Base-by-base conservation (phyloP, 2,888 invertebrate species). In the Leptinotarsa haldemani region DNA sequence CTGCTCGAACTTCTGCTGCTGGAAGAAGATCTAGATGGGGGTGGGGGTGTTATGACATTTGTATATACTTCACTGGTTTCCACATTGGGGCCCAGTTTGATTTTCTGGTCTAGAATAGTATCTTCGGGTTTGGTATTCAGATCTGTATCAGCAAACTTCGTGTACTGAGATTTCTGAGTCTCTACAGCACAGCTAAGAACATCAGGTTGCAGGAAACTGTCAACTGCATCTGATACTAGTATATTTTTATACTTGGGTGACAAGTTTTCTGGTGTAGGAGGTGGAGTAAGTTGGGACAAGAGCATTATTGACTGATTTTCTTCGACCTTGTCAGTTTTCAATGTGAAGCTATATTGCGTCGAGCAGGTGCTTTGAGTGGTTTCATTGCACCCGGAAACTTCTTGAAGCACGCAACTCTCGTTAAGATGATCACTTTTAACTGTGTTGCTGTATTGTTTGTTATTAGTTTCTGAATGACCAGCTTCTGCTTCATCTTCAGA, bases 1-100 rank as follows among this genome's bases (percentile, higher is more conserved):
- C 88, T 90, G 76, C 88, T 88, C 47, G 93, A 93, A 56, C 82
- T 82, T 69, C 81, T 80, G 69, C 91, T 90, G 65, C 86, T 83
- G 20, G 81, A 82, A 22, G 83, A 80, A 15, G 84, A 82, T 53
- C 81, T 80, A 30, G 82, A 78, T 15, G 76, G 76, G 12, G 82
- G 80, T 12, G 75, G 71, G 5, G 83, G 82, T 52, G 79, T 82
- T 5, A 83, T 63, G 13, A 80, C 80, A 67, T 80, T 82, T 9
- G 77, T 74, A 56, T 77, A 79, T 20, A 74, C 64, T n/a, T 48
- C 67, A 50, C 70, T 50, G 65, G 47, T 47, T 58, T 70, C 48
- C 12, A 25, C 9, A 52, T 16, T 50, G 3, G 64, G 50, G 16
- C 15, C 61, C 22, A 16, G 16, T 3, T 20, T 25, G 25, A 9